These are phyloP conservation scores for Siniperca scherzeri DNA, from an alignment of 2,797 vertebrate genomes.

Conservation along the genomic window DNA sequence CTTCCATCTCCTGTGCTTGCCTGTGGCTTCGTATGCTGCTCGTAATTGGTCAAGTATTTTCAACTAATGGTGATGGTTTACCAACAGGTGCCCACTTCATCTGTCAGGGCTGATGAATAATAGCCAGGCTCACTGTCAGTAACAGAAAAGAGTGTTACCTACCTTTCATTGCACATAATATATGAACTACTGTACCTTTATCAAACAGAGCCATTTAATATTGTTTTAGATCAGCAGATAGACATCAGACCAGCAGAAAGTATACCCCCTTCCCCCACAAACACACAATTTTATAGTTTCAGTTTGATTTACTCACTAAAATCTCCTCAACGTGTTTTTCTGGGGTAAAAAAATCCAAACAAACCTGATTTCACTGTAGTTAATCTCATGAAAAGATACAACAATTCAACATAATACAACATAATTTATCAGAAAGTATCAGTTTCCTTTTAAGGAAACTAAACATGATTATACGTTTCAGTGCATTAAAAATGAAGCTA, in stretches of 20 bases:
- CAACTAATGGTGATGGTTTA: constrained; percentile 46
- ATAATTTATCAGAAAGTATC: too few species aligned
- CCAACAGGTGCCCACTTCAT: constrained; percentile 55
- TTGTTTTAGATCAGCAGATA: neutral
- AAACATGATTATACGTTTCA: neutral
- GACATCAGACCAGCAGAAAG: neutral
- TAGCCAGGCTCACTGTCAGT: constrained; percentile 25
- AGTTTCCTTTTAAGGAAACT: too few species aligned
- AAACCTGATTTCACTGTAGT: neutral
- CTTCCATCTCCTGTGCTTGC: constrained; percentile 38
- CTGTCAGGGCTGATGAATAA: constrained; percentile 47
- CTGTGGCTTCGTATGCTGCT: constrained; percentile 28
- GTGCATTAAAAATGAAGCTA: too few species aligned
- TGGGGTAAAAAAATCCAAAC: too few species aligned
- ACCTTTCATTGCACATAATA: neutral
- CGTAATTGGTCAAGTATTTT: constrained; percentile 36
- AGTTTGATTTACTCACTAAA: neutral
- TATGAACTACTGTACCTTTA: neutral
- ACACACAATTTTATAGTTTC: neutral
- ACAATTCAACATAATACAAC: neutral
- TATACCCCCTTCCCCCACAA: neutral
- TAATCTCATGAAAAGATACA: neutral
- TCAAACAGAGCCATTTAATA: neutral
- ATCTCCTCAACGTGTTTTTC: neutral
- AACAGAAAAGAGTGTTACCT: neutral